A percentile compares a stretch with the other conserved stretches of the same genome.
Evolutionary conservation across 1,140 invertebrate species (phyloP).

Genomic region (Drosophila kepulauana): DNA sequence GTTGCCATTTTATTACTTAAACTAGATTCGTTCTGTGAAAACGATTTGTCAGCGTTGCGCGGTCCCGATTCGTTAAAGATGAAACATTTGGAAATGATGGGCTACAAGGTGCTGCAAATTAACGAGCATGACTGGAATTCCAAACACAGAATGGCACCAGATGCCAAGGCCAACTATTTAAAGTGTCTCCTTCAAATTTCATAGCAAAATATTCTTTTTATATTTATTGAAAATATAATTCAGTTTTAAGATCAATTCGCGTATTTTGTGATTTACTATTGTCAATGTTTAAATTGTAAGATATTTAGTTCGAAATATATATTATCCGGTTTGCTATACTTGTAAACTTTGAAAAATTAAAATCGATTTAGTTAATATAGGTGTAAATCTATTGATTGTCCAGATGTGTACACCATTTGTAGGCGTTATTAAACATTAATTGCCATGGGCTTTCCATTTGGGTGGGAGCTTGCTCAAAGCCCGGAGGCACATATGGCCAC

Average conservation of each 20-base stretch:
- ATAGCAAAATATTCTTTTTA: conserved; percentile 10
- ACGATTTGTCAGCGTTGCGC: conserved; percentile 80
- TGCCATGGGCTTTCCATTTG: conserved; percentile 93
- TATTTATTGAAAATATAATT: background rate
- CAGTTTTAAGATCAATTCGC: background rate
- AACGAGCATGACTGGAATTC: conserved; percentile 86
- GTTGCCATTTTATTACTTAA: conserved; percentile 84
- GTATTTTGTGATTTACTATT: too few species aligned
- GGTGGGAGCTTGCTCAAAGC: conserved; percentile 67
- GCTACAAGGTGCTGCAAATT: conserved; percentile 86
- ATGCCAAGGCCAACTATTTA: conserved; percentile 84
- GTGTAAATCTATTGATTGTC: background rate
- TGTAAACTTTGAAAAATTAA: too few species aligned
- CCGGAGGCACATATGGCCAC: conserved; percentile 90
- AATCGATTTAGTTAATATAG: too few species aligned
- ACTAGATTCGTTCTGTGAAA: conserved; percentile 82
- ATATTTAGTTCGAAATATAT: too few species aligned
- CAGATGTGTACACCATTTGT: conserved; percentile 88
- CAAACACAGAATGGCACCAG: conserved; percentile 83
- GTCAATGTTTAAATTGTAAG: too few species aligned
- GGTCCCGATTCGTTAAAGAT: conserved; percentile 85
- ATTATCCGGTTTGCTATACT: too few species aligned
- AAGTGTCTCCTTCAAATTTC: conserved; percentile 78
- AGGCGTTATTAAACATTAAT: conserved; percentile 96
- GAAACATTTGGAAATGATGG: conserved; percentile 88